Evolutionary conservation across 2,888 invertebrate genomes (phyloP), one percentile per base, ranked within the genome.

Genomic region (Selenia dentaria): DNA sequence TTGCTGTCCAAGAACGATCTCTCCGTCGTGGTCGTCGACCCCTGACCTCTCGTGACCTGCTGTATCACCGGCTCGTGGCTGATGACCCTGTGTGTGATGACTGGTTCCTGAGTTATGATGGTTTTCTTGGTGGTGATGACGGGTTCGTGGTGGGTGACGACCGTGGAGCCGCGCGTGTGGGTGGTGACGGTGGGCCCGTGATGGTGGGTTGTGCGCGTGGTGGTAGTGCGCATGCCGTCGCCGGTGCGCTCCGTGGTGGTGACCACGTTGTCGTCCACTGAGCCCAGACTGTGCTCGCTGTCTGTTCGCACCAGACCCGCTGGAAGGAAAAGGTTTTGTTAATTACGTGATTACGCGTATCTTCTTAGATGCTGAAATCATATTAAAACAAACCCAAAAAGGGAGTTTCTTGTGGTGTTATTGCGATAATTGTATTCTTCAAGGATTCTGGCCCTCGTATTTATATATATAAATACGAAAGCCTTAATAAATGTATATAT

Each of bases 1-100:
- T 89, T 93, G 79, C 93, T 94, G 69, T 94, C 94, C 14, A 96
- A 90, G 79, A 96, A 96, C 6, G 95, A 95, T 46, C 92, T 72
- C 64, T 83, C 82, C 47, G 56, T 54, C 49, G 49, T 45, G 31
- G 37, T 34, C 14, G 65, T 63, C 31, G 62, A 62, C 6, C 32
- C 50, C 25, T 41, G 51, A 1, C 45, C 48, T 12, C 42, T 45
- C 29, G 51, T 53, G 25, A 48, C 50, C 12, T 40, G 43, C 16
- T 40, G 38, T 16, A 38, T n/a, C 27, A 49, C 49, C n/a, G 52
- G 49, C 18, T 42, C 55, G n/a, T 55, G 46, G 1, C 9, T 29
- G 14, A 39, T 14, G 3, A 28, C 28, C 8, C 26, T n/a, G 28
- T 24, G 33, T 3, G 51, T 45, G 37, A 41, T 33, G 22, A 34